Percentiles rank a stretch among this genome's conserved stretches.
phyloP scores from a whole-genome alignment of 1,140 invertebrate genomes.

The Hylaeus volcanicus region DNA sequence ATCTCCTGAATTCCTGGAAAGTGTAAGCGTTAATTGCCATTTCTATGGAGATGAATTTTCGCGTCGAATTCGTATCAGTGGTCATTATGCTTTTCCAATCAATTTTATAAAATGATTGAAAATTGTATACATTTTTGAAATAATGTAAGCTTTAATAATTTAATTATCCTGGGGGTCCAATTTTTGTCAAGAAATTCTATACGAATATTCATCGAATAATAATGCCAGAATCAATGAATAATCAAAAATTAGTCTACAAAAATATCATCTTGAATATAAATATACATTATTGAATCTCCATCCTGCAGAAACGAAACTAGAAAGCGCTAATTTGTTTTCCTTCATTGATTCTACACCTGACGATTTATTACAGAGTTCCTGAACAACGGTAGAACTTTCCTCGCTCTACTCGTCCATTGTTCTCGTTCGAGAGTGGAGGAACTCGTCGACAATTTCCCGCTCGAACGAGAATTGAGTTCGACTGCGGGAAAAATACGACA shows the following conservation, averaged over 20 bases:
- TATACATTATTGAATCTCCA: no score
- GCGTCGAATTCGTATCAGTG: background rate
- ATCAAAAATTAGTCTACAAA: no score
- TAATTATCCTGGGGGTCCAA: no score
- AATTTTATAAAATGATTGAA: no score
- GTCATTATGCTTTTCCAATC: background rate
- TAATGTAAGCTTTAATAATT: no score
- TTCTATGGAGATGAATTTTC: background rate
- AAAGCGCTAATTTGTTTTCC: no score
- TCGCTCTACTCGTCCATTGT: background rate
- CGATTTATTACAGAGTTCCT: no score
- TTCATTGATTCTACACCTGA: no score
- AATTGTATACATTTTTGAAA: no score
- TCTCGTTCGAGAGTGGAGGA: background rate
- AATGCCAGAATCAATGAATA: background rate
- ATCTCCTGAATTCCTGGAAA: background rate
- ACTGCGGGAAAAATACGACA: no score
- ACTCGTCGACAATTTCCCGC: background rate
- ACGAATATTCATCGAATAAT: background rate
- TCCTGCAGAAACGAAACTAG: no score
- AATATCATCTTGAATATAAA: no score
- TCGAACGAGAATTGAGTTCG: background rate
- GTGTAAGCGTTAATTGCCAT: conserved; percentile 14
- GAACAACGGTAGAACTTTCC: background rate
- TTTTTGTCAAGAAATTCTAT: background rate